Evolutionary conservation across 2,888 invertebrate genomes (phyloP).

Genomic region (Oligia latruncula): DNA sequence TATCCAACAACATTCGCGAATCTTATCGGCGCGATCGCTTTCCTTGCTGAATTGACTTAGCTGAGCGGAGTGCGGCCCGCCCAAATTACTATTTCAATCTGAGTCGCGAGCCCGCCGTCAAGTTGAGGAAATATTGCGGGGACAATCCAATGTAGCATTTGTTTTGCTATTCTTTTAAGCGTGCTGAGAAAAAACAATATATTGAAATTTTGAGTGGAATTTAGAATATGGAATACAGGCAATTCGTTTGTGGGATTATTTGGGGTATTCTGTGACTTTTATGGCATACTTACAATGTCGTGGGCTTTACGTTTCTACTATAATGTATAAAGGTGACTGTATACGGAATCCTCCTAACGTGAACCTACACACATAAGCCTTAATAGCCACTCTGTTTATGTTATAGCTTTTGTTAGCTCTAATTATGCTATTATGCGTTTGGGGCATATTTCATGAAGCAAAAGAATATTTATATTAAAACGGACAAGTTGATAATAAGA

Average conservation of each 20-base stretch:
- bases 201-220: not conserved
- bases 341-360: not conserved
- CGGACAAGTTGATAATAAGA: slow-evolving; percentile 82
- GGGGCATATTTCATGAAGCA: slow-evolving; percentile 53
- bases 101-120: slow-evolving; percentile 44
- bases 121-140: slow-evolving; percentile 49
- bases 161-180: slow-evolving; percentile 41
- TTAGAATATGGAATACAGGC: not conserved
- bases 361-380: not conserved
- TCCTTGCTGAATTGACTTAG: slow-evolving; percentile 77
- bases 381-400: not conserved
- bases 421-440: slow-evolving; percentile 43
- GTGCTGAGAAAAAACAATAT: slow-evolving; percentile 13
- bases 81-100: slow-evolving; percentile 86
- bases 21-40: slow-evolving; percentile 48
- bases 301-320: not conserved
- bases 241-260: not conserved
- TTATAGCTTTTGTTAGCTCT: slow-evolving; percentile 13
- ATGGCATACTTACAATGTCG: not conserved
- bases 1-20: slow-evolving; percentile 46
- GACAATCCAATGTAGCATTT: slow-evolving; percentile 46
- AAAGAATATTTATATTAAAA: slow-evolving; percentile 74
- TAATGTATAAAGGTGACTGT: not conserved
- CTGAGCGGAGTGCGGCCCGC: slow-evolving; percentile 78
- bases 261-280: not conserved